Percentiles rank a stretch among this genome's conserved stretches.
phyloP scores from a whole-genome alignment of 2,797 vertebrate species.

The Acipenser transmontanus region DNA sequence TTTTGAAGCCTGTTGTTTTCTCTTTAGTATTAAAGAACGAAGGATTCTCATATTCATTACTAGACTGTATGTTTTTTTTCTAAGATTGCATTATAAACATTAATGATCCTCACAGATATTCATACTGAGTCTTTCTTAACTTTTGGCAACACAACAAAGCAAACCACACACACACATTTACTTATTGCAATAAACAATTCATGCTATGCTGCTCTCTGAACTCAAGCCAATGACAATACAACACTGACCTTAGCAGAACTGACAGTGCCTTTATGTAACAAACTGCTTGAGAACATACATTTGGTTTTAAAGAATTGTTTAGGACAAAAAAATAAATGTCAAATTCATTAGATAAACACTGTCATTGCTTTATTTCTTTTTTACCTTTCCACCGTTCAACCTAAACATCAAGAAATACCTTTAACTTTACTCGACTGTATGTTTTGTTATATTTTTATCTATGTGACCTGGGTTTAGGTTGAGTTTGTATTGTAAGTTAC shows the following conservation, averaged over 20 bases:
- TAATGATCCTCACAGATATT: slow-evolving; percentile 5
- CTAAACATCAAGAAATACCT: no score
- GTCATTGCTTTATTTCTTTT: no score
- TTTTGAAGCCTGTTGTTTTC: slow-evolving; percentile 7
- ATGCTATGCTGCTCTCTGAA: slow-evolving; percentile 19
- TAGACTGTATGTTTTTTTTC: slow-evolving; percentile 1
- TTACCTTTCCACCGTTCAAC: no score
- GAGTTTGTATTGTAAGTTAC: no score
- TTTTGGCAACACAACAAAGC: slow-evolving; percentile 12
- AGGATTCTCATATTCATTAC: slow-evolving; percentile 8
- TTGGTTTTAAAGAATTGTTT: no score
- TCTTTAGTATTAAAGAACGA: background rate
- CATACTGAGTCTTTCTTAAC: slow-evolving; percentile 13
- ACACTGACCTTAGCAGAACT: slow-evolving; percentile 20
- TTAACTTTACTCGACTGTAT: no score
- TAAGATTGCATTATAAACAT: slow-evolving; percentile 2
- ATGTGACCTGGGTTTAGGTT: no score
- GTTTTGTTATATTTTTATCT: no score
- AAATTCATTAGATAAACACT: no score
- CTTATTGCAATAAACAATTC: slow-evolving; percentile 16
- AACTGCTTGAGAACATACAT: no score
- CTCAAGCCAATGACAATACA: slow-evolving; percentile 18
- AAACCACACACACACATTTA: slow-evolving; percentile 7
- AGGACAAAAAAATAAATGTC: no score
- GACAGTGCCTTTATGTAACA: no score